phyloP scores from a whole-genome alignment of 2,797 vertebrate species.

The Pipistrellus nathusii region DNA sequence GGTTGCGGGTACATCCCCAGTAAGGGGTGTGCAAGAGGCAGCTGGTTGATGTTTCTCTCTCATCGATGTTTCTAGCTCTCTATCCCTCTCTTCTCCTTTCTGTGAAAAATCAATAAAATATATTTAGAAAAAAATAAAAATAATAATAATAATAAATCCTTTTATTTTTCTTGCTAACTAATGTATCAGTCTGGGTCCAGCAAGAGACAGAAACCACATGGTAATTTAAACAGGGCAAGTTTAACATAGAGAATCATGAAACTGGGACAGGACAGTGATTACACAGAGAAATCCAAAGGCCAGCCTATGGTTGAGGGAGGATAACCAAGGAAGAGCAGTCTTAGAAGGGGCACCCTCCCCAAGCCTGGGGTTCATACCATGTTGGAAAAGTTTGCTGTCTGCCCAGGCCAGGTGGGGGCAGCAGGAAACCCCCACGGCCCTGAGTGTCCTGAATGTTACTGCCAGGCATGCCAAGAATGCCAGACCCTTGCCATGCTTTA shows the following conservation, averaged over 20 bases:
- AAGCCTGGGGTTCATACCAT: background rate
- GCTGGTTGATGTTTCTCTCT: no score
- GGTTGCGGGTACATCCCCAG: no score
- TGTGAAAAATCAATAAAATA: no score
- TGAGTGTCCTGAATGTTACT: background rate
- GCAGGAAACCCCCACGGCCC: background rate
- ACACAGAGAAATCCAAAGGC: background rate
- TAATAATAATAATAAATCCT: background rate
- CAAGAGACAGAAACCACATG: background rate
- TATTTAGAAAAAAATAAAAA: no score
- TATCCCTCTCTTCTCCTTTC: no score
- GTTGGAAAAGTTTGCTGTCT: background rate
- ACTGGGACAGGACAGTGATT: background rate
- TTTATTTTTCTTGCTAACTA: background rate
- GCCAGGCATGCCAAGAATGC: background rate
- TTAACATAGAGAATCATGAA: background rate
- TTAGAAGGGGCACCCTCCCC: background rate
- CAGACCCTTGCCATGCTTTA: background rate
- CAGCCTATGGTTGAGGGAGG: background rate
- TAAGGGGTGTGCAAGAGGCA: no score
- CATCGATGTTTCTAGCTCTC: no score
- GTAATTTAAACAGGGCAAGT: background rate
- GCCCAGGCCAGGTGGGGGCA: background rate
- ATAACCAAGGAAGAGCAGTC: background rate
- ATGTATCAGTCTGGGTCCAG: background rate